phyloP scores from a whole-genome alignment of 2,113 vertebrate species.

The Callipepla squamata region DNA sequence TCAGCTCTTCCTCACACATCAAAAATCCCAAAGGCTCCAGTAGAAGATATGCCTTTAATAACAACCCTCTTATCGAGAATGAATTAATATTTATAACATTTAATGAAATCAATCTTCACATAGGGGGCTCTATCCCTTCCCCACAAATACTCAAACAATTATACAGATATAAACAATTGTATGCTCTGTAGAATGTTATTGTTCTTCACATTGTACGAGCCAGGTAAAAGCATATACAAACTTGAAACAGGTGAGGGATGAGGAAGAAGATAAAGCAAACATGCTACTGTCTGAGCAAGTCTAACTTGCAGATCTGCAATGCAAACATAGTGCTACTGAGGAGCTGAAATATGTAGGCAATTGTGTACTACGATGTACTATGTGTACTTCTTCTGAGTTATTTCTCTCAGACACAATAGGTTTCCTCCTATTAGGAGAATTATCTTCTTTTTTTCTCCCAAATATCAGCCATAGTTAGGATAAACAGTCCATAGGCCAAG shows the following conservation, averaged over 20 bases:
- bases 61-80: not conserved
- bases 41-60: not conserved
- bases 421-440: not conserved
- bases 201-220: not conserved
- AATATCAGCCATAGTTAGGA: not conserved
- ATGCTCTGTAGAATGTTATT: not conserved
- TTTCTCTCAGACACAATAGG: not conserved
- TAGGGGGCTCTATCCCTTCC: not conserved
- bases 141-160: not conserved
- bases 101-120: not conserved
- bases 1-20: not conserved
- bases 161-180: not conserved
- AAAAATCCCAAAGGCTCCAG: not conserved
- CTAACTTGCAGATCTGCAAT: constrained; percentile 42
- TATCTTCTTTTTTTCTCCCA: not conserved
- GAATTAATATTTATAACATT: not conserved
- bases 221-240: not conserved
- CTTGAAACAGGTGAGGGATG: not conserved
- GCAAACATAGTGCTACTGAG: constrained; percentile 9
- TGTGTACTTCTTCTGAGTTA: not conserved
- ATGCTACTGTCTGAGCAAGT: constrained; percentile 47
- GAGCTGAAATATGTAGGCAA: not conserved
- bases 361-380: not conserved
- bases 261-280: constrained; percentile 18
- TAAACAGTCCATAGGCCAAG: not conserved